These are phyloP conservation scores for Schmidtea mediterranea DNA, from an alignment of 1,140 invertebrate species.

Conservation along the genomic window DNA sequence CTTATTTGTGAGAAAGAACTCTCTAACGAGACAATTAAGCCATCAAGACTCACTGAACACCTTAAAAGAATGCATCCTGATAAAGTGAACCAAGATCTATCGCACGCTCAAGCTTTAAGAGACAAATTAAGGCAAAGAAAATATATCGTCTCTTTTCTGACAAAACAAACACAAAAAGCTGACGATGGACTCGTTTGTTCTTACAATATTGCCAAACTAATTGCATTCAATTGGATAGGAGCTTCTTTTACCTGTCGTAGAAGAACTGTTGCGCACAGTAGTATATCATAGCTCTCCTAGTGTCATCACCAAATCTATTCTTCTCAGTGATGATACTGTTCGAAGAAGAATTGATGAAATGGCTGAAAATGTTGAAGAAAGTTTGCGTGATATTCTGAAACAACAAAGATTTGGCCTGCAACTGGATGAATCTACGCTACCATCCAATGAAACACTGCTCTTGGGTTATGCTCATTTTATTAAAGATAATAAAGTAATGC, in stretches of 20 bases:
- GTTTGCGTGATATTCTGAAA: not conserved
- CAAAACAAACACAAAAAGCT: not conserved
- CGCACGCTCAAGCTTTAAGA: not conserved
- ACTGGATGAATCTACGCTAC: not conserved
- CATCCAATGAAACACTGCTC: not conserved
- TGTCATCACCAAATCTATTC: not conserved
- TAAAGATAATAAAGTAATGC: not conserved
- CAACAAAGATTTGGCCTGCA: not conserved
- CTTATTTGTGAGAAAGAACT: not conserved
- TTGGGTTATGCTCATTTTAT: not conserved
- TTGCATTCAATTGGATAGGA: not conserved
- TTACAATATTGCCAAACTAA: not conserved
- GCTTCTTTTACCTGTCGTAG: not conserved
- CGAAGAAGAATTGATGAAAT: conserved; percentile 1
- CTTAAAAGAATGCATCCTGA: not conserved
- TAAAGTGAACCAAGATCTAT: not conserved
- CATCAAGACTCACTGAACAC: not conserved
- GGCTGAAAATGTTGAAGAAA: not conserved
- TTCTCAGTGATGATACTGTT: not conserved
- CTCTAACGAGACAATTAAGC: not conserved
- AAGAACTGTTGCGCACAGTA: not conserved
- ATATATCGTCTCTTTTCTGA: not conserved
- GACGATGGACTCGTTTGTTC: not conserved
- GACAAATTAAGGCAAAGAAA: not conserved
- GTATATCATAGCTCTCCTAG: not conserved